Conservation (phyloP, 2,888 invertebrate species). For the Phyllotreta cruciferae region DNA sequence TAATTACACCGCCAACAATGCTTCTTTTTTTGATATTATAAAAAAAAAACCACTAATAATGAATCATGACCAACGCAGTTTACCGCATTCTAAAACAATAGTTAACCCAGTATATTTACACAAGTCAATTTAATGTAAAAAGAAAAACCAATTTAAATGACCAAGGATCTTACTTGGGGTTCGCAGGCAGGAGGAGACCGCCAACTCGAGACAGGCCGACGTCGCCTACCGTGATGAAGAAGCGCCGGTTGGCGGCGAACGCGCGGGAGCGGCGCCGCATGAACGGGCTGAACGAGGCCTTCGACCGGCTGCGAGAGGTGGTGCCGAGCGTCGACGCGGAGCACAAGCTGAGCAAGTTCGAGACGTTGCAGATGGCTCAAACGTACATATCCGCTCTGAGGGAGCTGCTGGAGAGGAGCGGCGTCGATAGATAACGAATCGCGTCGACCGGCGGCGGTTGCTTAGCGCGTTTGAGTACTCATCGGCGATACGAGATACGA, state of each 20-base stretch:
- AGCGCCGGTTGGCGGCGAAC: constrained; percentile 73
- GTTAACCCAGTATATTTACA: too few relatives aligned
- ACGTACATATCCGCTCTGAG: constrained; percentile 74
- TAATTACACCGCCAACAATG: too few relatives aligned
- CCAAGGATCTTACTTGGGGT: too few relatives aligned
- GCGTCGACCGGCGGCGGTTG: too few relatives aligned
- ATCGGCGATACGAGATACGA: too few relatives aligned
- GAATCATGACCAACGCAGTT: too few relatives aligned
- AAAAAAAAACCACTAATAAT: too few relatives aligned
- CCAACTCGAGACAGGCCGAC: constrained; percentile 51
- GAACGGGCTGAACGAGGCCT: constrained; percentile 77
- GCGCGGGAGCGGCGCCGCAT: constrained; percentile 75
- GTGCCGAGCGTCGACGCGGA: constrained; percentile 74
- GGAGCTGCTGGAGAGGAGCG: constrained; percentile 63
- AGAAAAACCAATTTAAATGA: too few relatives aligned
- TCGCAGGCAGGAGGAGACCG: constrained; percentile 44
- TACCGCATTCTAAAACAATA: too few relatives aligned
- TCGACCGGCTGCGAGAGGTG: constrained; percentile 72
- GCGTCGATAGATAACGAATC: constrained; percentile 41
- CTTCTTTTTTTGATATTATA: too few relatives aligned
- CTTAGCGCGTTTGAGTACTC: too few relatives aligned
- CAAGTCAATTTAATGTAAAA: too few relatives aligned
- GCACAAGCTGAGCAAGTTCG: constrained; percentile 75
- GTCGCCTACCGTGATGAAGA: constrained; percentile 64
- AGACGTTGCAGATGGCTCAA: constrained; percentile 82